Percentiles rank a stretch among this genome's conserved stretches.
These are phyloP conservation scores for Sebastes itinus DNA, from an alignment of 2,797 vertebrate genomes.

Conservation along the genomic window DNA sequence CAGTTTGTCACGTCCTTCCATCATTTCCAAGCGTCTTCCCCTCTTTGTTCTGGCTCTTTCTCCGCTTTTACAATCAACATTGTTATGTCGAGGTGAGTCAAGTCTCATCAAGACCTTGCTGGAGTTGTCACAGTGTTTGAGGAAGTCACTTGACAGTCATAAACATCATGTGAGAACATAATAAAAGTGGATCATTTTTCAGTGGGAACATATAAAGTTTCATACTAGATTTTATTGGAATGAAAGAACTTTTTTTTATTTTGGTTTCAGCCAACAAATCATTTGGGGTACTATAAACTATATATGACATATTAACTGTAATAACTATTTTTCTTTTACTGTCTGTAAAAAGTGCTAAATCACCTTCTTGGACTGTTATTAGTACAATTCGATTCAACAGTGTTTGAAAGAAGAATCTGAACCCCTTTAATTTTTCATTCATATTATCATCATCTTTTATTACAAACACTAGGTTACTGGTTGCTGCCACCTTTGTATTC, in stretches of 20 bases:
- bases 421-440: too few species aligned
- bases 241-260: conserved; percentile 5
- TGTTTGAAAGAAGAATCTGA: not conserved
- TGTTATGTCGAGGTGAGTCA: conserved; percentile 30
- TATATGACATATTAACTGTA: not conserved
- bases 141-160: conserved; percentile 29
- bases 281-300: not conserved
- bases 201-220: conserved; percentile 19
- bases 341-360: not conserved
- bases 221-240: conserved; percentile 18
- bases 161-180: conserved; percentile 10
- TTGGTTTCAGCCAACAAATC: conserved; percentile 13
- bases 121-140: conserved; percentile 14
- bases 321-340: conserved; percentile 3
- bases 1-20: conserved; percentile 28
- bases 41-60: conserved; percentile 29
- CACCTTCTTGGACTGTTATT: not conserved
- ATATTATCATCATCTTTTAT: too few species aligned
- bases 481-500: too few species aligned
- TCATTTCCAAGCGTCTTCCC: conserved; percentile 15
- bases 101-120: conserved; percentile 27
- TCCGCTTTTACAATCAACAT: not conserved
- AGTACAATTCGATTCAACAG: not conserved
- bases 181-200: conserved; percentile 34
- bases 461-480: too few species aligned